These are phyloP conservation scores for Drosophila bifasciata DNA, from an alignment of 1,140 invertebrate genomes.

Conservation along the genomic window DNA sequence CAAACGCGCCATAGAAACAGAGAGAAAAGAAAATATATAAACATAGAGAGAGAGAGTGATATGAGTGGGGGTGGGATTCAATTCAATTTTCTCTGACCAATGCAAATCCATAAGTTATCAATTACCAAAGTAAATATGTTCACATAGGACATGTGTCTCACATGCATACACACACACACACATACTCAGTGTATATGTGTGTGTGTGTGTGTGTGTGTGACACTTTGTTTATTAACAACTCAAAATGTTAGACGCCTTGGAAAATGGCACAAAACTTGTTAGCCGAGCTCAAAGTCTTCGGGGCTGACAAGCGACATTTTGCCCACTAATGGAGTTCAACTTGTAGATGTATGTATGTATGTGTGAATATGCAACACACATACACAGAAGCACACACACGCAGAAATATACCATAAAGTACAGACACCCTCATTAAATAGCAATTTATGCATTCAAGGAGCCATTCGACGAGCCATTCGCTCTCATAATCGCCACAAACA, in stretches of 20 bases:
- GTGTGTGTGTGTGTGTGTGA: slow-evolving; percentile 14
- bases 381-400: not conserved
- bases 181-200: not conserved
- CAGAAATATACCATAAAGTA: not conserved
- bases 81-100: slow-evolving; percentile 10
- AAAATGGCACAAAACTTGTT: slow-evolving; percentile 72
- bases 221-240: slow-evolving; percentile 75
- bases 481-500: not conserved
- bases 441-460: slow-evolving; percentile 40
- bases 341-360: slow-evolving; percentile 55
- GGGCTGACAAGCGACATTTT: slow-evolving; percentile 57
- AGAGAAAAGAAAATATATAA: not conserved
- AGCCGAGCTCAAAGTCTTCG: slow-evolving; percentile 46
- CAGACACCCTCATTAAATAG: slow-evolving; percentile 32
- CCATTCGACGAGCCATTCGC: slow-evolving; percentile 4
- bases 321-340: slow-evolving; percentile 48
- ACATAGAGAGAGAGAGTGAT: not conserved
- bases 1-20: not conserved
- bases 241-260: slow-evolving; percentile 47
- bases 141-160: not conserved
- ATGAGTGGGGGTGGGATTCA: not conserved
- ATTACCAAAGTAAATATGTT: slow-evolving; percentile 42
- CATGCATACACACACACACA: not conserved
- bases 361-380: slow-evolving; percentile 13
- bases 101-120: slow-evolving; percentile 69